These are phyloP conservation scores for Chroicocephalus ridibundus DNA, from an alignment of 2,113 vertebrate genomes.

Conservation along the genomic window DNA sequence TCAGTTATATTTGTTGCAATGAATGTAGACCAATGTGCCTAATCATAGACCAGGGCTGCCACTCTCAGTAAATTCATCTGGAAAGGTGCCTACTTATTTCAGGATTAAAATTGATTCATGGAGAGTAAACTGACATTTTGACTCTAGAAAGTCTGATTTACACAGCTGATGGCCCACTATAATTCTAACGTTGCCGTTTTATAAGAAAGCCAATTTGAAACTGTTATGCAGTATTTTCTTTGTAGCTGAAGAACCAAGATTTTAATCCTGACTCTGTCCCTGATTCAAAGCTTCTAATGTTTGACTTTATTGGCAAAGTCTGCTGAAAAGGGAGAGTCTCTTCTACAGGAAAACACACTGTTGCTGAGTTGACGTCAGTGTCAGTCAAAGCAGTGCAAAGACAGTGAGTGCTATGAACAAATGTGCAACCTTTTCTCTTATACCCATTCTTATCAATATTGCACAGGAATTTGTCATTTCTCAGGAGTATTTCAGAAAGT, in stretches of 20 bases:
- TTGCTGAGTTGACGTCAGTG: background rate
- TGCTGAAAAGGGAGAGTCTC: background rate
- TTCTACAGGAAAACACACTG: background rate
- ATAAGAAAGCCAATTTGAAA: background rate
- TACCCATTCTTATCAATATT: background rate
- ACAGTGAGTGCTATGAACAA: background rate
- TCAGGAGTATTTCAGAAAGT: background rate
- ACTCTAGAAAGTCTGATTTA: background rate
- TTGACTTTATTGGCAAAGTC: background rate
- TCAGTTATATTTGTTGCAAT: background rate
- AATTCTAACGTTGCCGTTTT: background rate
- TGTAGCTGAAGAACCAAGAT: background rate
- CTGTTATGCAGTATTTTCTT: background rate
- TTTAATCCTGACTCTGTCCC: background rate
- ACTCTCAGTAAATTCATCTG: background rate
- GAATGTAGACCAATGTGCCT: background rate
- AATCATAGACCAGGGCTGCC: background rate
- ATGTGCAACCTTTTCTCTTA: background rate
- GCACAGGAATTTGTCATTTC: background rate
- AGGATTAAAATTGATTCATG: background rate
- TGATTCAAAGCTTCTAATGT: background rate
- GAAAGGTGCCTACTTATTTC: background rate
- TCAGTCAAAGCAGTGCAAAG: background rate
- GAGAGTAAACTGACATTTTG: background rate
- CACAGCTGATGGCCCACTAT: background rate